A percentile compares a stretch with the other conserved stretches of the same genome.
Evolutionary conservation across 1,140 invertebrate species (phyloP).

Genomic region (Mactra quadrangularis): DNA sequence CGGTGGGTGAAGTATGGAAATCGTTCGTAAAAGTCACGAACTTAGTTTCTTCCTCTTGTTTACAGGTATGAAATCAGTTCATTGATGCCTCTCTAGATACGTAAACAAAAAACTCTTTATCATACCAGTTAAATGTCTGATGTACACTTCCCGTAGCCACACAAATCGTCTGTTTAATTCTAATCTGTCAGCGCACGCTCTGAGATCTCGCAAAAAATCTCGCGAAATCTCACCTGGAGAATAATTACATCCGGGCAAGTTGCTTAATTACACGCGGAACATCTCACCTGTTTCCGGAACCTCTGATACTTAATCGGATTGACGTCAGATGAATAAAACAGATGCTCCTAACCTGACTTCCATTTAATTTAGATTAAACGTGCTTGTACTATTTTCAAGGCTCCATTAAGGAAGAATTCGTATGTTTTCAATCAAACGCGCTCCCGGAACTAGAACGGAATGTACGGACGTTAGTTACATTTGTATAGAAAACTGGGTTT

Average conservation of each 20-base stretch:
- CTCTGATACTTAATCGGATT: conserved; percentile 48
- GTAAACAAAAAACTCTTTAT: conserved; percentile 36
- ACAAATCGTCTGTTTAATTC: conserved; percentile 48
- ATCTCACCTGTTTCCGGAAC: conserved; percentile 58
- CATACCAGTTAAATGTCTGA: conserved; percentile 30
- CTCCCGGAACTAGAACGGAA: no score
- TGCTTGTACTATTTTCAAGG: background rate
- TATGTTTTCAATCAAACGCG: no score
- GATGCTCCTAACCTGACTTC: conserved; percentile 26
- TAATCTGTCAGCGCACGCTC: conserved; percentile 25
- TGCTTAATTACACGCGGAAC: conserved; percentile 45
- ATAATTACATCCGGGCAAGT: conserved; percentile 61
- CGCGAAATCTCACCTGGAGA: conserved; percentile 56
- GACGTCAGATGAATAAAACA: conserved; percentile 55
- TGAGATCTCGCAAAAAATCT: conserved; percentile 1
- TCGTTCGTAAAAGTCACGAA: no score
- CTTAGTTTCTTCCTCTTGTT: no score
- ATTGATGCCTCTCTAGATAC: background rate
- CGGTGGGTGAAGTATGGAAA: no score
- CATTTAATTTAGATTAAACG: conserved; percentile 28
- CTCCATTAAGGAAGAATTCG: no score
- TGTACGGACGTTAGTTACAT: no score
- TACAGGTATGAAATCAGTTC: no score
- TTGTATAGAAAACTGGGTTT: no score
- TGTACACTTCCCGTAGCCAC: conserved; percentile 36